phyloP scores from a whole-genome alignment of 1,140 invertebrate species.

The Sitodiplosis mosellana region DNA sequence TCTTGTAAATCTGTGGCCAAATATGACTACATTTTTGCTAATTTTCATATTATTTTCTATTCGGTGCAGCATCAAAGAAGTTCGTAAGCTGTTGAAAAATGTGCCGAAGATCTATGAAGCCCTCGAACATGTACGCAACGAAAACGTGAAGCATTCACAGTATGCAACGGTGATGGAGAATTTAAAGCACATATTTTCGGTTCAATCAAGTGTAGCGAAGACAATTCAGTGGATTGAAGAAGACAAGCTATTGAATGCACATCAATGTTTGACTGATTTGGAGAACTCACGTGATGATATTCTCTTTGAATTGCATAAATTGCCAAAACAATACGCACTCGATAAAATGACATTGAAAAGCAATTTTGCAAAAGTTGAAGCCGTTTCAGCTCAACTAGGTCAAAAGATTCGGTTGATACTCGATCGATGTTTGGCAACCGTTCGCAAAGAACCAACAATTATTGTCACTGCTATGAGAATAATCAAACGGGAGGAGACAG shows the following conservation, averaged over 20 bases:
- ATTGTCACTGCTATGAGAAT: constrained; percentile 93
- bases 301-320: constrained; percentile 82
- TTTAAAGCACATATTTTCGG: constrained; percentile 94
- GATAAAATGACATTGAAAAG: constrained; percentile 84
- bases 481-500: constrained; percentile 90
- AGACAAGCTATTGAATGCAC: constrained; percentile 85
- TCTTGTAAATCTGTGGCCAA: constrained; percentile 41
- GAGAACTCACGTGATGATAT: constrained; percentile 94
- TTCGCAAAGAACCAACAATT: constrained; percentile 84
- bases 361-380: constrained; percentile 91
- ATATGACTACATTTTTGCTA: too few relatives aligned
- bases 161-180: constrained; percentile 97
- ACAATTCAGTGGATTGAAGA: constrained; percentile 88
- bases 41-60: too few relatives aligned
- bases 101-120: constrained; percentile 55
- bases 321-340: constrained; percentile 71
- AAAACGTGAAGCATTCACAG: constrained; percentile 85
- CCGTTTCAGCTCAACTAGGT: constrained; percentile 72
- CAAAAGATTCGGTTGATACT: constrained; percentile 83
- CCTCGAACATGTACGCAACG: constrained; percentile 69
- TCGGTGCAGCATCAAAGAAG: constrained; percentile 42
- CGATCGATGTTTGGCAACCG: constrained; percentile 78
- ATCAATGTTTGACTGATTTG: constrained; percentile 82
- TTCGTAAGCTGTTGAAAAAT: constrained; percentile 37
- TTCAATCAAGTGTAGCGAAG: constrained; percentile 88